Evolutionary conservation across 2,113 vertebrate species (phyloP).

Genomic region (Chaetops frenatus): DNA sequence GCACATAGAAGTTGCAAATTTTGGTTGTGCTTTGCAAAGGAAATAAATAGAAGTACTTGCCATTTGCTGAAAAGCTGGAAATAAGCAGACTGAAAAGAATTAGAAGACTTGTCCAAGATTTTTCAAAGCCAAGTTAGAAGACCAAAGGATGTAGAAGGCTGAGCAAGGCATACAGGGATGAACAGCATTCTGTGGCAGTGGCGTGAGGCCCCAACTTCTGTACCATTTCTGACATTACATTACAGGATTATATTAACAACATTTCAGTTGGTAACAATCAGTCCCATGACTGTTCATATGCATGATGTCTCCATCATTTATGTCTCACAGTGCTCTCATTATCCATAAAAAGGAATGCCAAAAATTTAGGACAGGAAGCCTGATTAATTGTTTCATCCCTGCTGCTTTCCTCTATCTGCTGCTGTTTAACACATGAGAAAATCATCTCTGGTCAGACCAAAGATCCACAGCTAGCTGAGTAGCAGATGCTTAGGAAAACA

Average conservation of each 20-base stretch:
- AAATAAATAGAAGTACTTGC: not conserved
- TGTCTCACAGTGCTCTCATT: not conserved
- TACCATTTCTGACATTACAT: not conserved
- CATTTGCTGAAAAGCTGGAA: not conserved
- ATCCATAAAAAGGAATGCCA: not conserved
- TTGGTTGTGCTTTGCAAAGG: not conserved
- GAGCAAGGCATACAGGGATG: not conserved
- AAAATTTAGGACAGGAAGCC: not conserved
- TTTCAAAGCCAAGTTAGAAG: not conserved
- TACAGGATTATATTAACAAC: not conserved
- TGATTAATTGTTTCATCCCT: not conserved
- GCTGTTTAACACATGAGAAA: not conserved
- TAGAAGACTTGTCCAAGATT: not conserved
- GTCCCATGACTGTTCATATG: not conserved
- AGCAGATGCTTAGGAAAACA: not conserved
- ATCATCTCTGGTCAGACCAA: not conserved
- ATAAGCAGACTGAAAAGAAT: not conserved
- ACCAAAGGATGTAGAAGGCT: not conserved
- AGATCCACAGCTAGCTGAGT: not conserved
- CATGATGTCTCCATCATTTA: not conserved
- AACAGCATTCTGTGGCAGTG: not conserved
- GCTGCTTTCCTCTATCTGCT: not conserved
- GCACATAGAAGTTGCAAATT: not conserved
- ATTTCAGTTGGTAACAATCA: not conserved
- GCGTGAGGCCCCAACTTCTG: not conserved